Conservation (phyloP, 2,888 invertebrate genomes). For the Cerastis leucographa region DNA sequence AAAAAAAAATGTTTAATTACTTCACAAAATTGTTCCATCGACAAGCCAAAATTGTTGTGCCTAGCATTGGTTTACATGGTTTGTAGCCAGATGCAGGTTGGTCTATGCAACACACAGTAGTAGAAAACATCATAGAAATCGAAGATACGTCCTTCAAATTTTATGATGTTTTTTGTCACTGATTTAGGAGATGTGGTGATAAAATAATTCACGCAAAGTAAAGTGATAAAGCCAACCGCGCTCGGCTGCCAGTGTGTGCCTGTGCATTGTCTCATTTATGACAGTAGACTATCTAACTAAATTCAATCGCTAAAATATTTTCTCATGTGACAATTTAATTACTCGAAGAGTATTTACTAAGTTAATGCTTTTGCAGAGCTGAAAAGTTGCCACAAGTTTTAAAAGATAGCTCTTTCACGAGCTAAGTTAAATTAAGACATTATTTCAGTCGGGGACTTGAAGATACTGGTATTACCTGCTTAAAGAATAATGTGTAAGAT, state of each 20-base stretch:
- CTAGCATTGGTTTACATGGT: neutral
- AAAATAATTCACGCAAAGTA: neutral
- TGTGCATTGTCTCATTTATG: neutral
- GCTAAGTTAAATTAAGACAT: slow-evolving; percentile 44
- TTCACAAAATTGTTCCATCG: neutral
- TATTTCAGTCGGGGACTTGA: slow-evolving; percentile 18
- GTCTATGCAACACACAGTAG: neutral
- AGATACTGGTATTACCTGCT: slow-evolving; percentile 18
- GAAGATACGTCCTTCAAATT: neutral
- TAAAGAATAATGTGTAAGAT: neutral
- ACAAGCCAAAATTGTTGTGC: neutral
- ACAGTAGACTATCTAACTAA: slow-evolving; percentile 8
- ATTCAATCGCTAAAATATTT: slow-evolving; percentile 20
- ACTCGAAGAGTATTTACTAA: slow-evolving; percentile 10
- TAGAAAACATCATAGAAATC: neutral
- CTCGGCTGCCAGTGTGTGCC: neutral
- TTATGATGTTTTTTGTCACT: neutral
- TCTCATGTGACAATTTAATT: slow-evolving; percentile 35
- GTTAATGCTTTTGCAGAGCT: slow-evolving; percentile 17
- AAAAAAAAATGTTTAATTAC: neutral
- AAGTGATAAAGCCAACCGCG: neutral
- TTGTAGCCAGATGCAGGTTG: neutral
- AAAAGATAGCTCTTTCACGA: slow-evolving; percentile 34
- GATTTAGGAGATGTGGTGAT: neutral
- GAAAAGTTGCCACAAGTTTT: slow-evolving; percentile 32